These are phyloP conservation scores for Mythimna impura DNA, from an alignment of 2,888 invertebrate genomes.

Conservation along the genomic window DNA sequence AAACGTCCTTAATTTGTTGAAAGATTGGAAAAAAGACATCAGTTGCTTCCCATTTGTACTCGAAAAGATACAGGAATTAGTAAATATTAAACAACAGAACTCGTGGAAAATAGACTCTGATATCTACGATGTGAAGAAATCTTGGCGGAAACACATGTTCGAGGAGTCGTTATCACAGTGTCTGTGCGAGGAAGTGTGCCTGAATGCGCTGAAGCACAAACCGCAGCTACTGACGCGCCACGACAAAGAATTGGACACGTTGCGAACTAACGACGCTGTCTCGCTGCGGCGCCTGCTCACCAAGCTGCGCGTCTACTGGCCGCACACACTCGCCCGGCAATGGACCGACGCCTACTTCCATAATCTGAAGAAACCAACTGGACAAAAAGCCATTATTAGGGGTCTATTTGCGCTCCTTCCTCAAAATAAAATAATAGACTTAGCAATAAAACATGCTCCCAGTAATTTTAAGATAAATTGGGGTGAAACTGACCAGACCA, in stretches of 20 bases:
- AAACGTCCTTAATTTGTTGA: conserved; percentile 69
- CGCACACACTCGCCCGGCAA: conserved; percentile 71
- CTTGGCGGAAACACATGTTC: conserved; percentile 78
- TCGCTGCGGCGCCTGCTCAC: conserved; percentile 68
- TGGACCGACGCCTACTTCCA: conserved; percentile 69
- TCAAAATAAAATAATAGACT: conserved; percentile 65
- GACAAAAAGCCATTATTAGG: conserved; percentile 70
- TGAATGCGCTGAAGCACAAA: conserved; percentile 81
- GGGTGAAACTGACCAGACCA: conserved; percentile 71
- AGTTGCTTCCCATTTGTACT: conserved; percentile 67
- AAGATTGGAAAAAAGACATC: conserved; percentile 78
- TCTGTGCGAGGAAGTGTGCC: conserved; percentile 71
- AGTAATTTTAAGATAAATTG: conserved; percentile 76
- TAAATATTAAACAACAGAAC: conserved; percentile 68
- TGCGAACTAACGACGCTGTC: conserved; percentile 70
- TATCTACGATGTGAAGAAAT: conserved; percentile 75
- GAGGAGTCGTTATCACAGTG: conserved; percentile 75
- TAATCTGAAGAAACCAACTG: conserved; percentile 67
- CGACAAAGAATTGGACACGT: conserved; percentile 20
- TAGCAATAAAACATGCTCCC: conserved; percentile 76
- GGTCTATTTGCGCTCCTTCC: conserved; percentile 75
- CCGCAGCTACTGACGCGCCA: too few species aligned
- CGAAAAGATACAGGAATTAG: conserved; percentile 71
- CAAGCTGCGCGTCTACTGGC: conserved; percentile 80
- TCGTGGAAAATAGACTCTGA: conserved; percentile 61